phyloP scores from a whole-genome alignment of 2,797 vertebrate genomes.

The Sternotherus odoratus region DNA sequence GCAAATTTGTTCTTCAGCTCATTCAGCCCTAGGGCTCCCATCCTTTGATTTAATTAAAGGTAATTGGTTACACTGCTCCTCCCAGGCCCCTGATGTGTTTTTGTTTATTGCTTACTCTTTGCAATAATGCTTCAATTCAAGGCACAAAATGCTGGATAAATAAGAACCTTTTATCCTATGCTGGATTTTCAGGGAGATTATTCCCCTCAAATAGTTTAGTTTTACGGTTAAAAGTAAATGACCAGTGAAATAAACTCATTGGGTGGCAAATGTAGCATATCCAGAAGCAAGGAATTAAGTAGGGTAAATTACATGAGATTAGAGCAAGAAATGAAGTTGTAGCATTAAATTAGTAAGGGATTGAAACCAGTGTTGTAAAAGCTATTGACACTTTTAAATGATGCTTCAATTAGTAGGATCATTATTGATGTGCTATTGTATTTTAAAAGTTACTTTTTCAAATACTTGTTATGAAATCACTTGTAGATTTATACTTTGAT shows the following conservation, averaged over 20 bases:
- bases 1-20: slow-evolving; percentile 87
- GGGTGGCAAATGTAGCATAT: slow-evolving; percentile 80
- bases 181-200: slow-evolving; percentile 84
- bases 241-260: slow-evolving; percentile 83
- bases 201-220: slow-evolving; percentile 83
- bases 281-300: slow-evolving; percentile 81
- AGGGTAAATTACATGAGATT: slow-evolving; percentile 87
- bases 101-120: slow-evolving; percentile 88
- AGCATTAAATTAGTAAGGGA: slow-evolving; percentile 74
- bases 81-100: slow-evolving; percentile 87
- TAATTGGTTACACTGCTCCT: slow-evolving; percentile 89
- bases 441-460: slow-evolving; percentile 58
- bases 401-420: slow-evolving; percentile 72
- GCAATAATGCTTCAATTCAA: slow-evolving; percentile 87
- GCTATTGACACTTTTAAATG: slow-evolving; percentile 59
- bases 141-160: slow-evolving; percentile 84
- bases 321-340: slow-evolving; percentile 85
- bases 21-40: slow-evolving; percentile 85
- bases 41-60: slow-evolving; percentile 90
- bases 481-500: slow-evolving; percentile 50
- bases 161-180: slow-evolving; percentile 80
- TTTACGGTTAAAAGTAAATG: slow-evolving; percentile 86
- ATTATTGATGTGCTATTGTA: slow-evolving; percentile 30
- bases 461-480: slow-evolving; percentile 35
- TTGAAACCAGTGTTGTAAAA: slow-evolving; percentile 55